A percentile compares a stretch with the other conserved stretches of the same genome.
Evolutionary conservation across 64 coral and sea anemone species (phyloP).

Genomic region (Pocillopora damicornis): DNA sequence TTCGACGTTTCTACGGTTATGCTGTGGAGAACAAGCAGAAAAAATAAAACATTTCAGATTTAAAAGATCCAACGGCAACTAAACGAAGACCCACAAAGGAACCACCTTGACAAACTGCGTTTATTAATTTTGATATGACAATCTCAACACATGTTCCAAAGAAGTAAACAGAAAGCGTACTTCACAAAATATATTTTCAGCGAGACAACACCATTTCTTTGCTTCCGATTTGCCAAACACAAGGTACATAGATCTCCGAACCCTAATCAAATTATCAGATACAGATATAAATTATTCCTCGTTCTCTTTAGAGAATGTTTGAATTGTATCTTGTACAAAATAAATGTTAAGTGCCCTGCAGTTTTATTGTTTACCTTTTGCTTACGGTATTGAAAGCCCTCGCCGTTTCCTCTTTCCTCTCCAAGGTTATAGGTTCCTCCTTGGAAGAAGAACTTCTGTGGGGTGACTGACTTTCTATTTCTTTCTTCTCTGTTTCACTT

Average conservation of each 20-base stretch:
- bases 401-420: slow-evolving; percentile 14
- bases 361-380: slow-evolving; percentile 18
- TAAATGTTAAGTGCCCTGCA: neutral
- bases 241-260: no score
- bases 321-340: neutral
- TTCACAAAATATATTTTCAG: neutral
- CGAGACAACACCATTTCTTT: neutral
- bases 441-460: neutral
- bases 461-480: neutral
- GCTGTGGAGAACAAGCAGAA: slow-evolving; percentile 32
- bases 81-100: neutral
- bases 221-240: neutral
- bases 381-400: neutral
- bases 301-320: neutral
- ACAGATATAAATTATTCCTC: neutral
- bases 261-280: no score
- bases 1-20: slow-evolving; percentile 60
- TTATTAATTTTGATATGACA: neutral
- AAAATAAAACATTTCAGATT: slow-evolving; percentile 27
- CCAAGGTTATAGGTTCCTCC: neutral
- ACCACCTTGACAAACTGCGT: neutral
- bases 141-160: neutral
- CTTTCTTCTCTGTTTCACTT: slow-evolving; percentile 23
- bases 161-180: neutral
- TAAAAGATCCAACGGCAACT: neutral